Evolutionary conservation across 2,113 vertebrate genomes (phyloP).

Genomic region (Perca schrenkii): DNA sequence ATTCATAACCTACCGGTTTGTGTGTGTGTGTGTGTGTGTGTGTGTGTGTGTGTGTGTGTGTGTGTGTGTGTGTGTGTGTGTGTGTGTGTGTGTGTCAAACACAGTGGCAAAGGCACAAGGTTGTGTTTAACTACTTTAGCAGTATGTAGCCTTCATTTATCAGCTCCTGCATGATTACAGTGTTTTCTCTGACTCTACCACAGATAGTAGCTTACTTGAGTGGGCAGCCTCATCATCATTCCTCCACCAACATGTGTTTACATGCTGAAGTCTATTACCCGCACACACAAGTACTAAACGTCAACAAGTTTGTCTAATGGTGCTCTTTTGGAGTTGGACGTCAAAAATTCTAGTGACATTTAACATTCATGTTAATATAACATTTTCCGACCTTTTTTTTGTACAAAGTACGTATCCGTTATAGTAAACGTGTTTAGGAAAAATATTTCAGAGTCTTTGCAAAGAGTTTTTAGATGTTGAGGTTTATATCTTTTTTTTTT

Average conservation of each 20-base stretch:
- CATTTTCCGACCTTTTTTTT: neutral
- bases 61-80: constrained; percentile 1
- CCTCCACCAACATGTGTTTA: constrained; percentile 77
- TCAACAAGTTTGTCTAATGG: constrained; percentile 44
- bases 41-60: constrained; percentile 15
- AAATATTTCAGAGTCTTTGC: neutral
- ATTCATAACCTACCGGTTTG: constrained; percentile 14
- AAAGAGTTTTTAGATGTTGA: neutral
- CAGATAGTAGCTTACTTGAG: constrained; percentile 50
- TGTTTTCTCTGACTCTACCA: constrained; percentile 36
- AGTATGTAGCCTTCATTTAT: constrained; percentile 66
- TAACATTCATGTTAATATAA: neutral
- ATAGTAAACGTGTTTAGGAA: neutral
- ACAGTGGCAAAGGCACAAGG: constrained; percentile 38
- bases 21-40: constrained; percentile 26
- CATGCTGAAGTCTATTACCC: constrained; percentile 56
- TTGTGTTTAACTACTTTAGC: constrained; percentile 63
- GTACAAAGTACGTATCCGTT: neutral
- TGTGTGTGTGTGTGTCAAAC: neutral
- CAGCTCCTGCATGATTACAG: constrained; percentile 71
- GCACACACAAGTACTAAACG: constrained; percentile 29
- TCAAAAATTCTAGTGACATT: neutral
- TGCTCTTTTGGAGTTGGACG: neutral
- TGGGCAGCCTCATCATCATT: constrained; percentile 63
- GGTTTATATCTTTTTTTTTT: neutral